Evolutionary conservation across 2,113 vertebrate genomes (phyloP), one percentile per base, ranked within the genome.

Genomic region (Elachura formosa): DNA sequence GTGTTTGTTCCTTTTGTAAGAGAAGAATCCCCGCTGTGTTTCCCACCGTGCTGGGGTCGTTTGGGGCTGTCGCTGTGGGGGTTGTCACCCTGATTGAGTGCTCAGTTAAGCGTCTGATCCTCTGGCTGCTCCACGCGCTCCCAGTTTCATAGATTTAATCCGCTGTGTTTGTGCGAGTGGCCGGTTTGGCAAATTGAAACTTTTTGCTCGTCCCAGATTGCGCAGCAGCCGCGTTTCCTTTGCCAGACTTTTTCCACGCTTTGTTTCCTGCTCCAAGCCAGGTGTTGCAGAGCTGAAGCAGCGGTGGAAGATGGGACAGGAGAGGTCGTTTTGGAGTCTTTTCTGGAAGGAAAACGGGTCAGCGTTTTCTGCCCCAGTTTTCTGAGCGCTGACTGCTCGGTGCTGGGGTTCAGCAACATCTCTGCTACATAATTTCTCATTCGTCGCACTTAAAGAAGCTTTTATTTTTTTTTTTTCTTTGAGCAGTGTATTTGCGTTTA

Each of bases 301-400:
- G 90, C 66, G 8, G 33, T 76, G 87, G 62, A 76, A 89, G 84
- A 63, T 63, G 78, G 78, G 68, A 54, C 72, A 74, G 87, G 74
- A 87, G 63, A 94, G 90, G 90, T 94, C 78, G 21, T 67, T 95
- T 85, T 85, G 63, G 82, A 95, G 40, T 12, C 63, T 93, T 74
- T 80, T 80, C 67, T 79, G 55, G 34, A 87, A 82, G 82, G 67
- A 96, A 96, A 94, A 58, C 86, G 75, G 94, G 93, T 95, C 95
- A 95, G 75, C 10, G 0, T 88, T 96, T 93, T 95, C 79, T 93
- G 91, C 87, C 85, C 94, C 82, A 76, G 48, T 95, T 96, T 69
- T 82, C 36, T 67, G 59, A 83, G 84, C 72, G 36, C 72, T 91
- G 33, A 17, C 21, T 68, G 34, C 74, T 82, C 62, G 23, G 54